These are phyloP conservation scores for Hirundichthys speculiger DNA, from an alignment of 2,113 vertebrate species.

Conservation along the genomic window DNA sequence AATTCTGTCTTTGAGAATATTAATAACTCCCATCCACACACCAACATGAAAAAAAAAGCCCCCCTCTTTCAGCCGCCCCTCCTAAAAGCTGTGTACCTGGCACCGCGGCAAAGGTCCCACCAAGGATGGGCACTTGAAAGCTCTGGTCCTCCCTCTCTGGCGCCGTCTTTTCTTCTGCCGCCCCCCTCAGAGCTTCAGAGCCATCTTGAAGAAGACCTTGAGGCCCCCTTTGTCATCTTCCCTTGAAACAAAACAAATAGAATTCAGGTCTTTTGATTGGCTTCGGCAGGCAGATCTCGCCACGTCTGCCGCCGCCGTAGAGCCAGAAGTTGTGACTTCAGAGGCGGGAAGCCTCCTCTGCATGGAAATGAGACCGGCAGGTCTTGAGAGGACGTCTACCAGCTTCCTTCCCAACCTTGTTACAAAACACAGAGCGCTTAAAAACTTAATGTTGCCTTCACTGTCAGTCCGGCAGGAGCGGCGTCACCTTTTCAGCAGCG, in stretches of 20 bases:
- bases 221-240: constrained; percentile 93
- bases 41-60: constrained; percentile 67
- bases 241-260: constrained; percentile 94
- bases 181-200: constrained; percentile 85
- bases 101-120: constrained; percentile 89
- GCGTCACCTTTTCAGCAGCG: constrained; percentile 63
- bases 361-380: constrained; percentile 76
- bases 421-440: constrained; percentile 65
- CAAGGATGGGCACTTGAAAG: constrained; percentile 90
- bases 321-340: constrained; percentile 80
- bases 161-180: constrained; percentile 23
- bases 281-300: constrained; percentile 64
- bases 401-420: constrained; percentile 74
- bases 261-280: constrained; percentile 85
- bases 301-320: constrained; percentile 67
- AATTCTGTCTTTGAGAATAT: constrained; percentile 83
- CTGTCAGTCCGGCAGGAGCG: constrained; percentile 44
- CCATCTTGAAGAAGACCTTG: constrained; percentile 92
- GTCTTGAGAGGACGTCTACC: constrained; percentile 78
- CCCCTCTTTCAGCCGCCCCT: constrained; percentile 35
- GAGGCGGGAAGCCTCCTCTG: constrained; percentile 67
- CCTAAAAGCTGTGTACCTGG: constrained; percentile 88
- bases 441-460: constrained; percentile 66
- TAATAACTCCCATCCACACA: constrained; percentile 80
- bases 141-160: constrained; percentile 64